phyloP scores from a whole-genome alignment of 2,797 vertebrate genomes.

The Sebastes diaconus region DNA sequence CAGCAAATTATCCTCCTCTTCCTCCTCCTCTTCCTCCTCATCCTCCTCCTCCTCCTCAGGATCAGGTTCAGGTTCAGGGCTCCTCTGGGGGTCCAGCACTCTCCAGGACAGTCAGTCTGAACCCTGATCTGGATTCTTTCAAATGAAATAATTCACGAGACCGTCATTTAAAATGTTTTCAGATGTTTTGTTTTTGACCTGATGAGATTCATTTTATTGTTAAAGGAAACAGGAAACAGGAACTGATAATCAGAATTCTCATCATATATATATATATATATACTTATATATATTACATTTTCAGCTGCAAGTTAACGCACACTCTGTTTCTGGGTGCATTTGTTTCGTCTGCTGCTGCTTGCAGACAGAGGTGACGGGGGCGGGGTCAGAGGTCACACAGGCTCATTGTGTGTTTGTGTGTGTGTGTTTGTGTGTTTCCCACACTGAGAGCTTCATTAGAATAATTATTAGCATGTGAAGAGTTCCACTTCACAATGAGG shows the following conservation, averaged over 20 bases:
- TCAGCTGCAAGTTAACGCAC: neutral
- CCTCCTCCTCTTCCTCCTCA: neutral
- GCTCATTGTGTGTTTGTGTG: constrained; percentile 3
- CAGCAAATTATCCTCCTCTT: neutral
- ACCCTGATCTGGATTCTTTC: neutral
- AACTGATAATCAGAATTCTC: neutral
- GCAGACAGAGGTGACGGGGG: neutral
- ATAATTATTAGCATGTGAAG: constrained; percentile 64
- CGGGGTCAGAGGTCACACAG: constrained; percentile 41
- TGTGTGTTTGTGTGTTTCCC: constrained; percentile 30
- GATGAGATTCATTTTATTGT: neutral
- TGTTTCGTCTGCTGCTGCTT: neutral
- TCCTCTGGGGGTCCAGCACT: neutral
- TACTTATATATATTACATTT: no score
- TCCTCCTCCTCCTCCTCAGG: neutral
- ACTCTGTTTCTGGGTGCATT: neutral
- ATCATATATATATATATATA: no score
- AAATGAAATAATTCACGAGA: neutral
- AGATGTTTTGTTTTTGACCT: neutral
- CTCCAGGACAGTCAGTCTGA: neutral
- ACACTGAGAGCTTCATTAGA: constrained; percentile 50
- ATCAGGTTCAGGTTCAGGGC: neutral
- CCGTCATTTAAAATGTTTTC: neutral
- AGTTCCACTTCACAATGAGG: constrained; percentile 57
- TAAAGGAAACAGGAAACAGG: neutral